Base-by-base conservation (phyloP, 2,797 vertebrate genomes). In the Benthosema pterotum region DNA sequence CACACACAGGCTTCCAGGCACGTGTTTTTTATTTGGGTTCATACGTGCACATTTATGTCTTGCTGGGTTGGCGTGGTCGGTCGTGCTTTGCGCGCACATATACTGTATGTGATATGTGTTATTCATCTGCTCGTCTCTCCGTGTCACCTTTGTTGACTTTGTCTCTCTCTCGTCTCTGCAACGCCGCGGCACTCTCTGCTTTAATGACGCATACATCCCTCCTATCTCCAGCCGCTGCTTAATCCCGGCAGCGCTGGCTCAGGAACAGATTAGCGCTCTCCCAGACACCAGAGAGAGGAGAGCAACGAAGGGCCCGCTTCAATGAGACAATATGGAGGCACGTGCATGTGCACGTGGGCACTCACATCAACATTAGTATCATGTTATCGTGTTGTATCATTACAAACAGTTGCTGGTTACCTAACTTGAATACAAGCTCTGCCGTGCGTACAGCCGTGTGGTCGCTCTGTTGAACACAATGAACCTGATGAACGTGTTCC, bases 161-260 rank as follows among this genome's bases (percentile, higher is more conserved):
- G 87, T 89, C 82, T 86, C 76, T 80, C 80, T 74, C 70, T 57
- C 71, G 69, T 78, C 71, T 77, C 71, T 77, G 79, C 82, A 75
- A 63, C 54, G 71, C 77, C 69, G 65, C 78, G 75, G 65, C 78
- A 74, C 73, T 76, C 82, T 87, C 79, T 25, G 72, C 87, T 90
- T 92, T 91, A 92, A 92, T 91, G 91, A 91, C 82, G 82, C 85
- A 90, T 89, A 87, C 80, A 90, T 91, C 89, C 88, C n/a, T n/a
- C 85, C 84, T 72, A 60, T 89, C 90, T 91, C 82, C 89, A 90
- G 86, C 80, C 65, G 49, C 82, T 88, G 82, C 87, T 85, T 92
- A 93, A 94, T 93, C 89, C 91, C 86, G 88, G 84, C 82, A 86
- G 80, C 84, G 83, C 89, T 88, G 86, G 89, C 89, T 92, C 89